Evolutionary conservation across 2,888 invertebrate genomes (phyloP), one percentile per base, ranked within the genome.

Genomic region (Ophion costatus): DNA sequence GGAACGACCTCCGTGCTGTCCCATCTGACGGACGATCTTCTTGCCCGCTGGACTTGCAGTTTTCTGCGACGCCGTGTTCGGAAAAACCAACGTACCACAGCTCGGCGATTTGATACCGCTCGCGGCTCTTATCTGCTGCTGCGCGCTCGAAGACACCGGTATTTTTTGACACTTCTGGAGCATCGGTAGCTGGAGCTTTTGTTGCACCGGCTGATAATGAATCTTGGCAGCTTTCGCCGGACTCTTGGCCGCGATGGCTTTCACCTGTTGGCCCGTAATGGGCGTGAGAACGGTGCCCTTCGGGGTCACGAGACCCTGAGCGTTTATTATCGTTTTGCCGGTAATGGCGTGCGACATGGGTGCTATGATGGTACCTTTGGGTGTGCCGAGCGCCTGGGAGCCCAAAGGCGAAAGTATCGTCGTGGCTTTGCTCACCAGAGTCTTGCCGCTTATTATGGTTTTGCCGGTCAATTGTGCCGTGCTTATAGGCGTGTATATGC

Each of bases 201-300:
- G 91, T 66, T 91, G 91, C 0, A 91, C 84, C 29, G 90, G 89
- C 85, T 93, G 92, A 83, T 92, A 92, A 63, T 92, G 92, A 24
- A 92, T 83, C 80, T 91, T 91, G 1, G 82, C 61, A 57, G 61
- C 69, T 87, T 90, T 88, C 1, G 78, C 82, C 33, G 92, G 89
- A 71, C 89, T 91, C 51, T 93, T 93, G 1, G 93, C 91, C 66
- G 93, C 93, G 2, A 94, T 89, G 10, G 92, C 92, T 89, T 93
- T 93, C 10, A 93, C 92, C 87, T 93, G 93, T 38, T 93, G 93
- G 1, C 93, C 91, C 24, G 93, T 94, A 61, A 94, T 92, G 2
- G 94, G 93, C 7, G 93, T 93, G 5, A 94, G 82, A 38, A 94
- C 89, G 17, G 93, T 91, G 11, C 91, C 91, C 75, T 90, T 91